Evolutionary conservation across 1,140 invertebrate species (phyloP), one percentile per base, ranked within the genome.

Genomic region (Charaxes varanes): DNA sequence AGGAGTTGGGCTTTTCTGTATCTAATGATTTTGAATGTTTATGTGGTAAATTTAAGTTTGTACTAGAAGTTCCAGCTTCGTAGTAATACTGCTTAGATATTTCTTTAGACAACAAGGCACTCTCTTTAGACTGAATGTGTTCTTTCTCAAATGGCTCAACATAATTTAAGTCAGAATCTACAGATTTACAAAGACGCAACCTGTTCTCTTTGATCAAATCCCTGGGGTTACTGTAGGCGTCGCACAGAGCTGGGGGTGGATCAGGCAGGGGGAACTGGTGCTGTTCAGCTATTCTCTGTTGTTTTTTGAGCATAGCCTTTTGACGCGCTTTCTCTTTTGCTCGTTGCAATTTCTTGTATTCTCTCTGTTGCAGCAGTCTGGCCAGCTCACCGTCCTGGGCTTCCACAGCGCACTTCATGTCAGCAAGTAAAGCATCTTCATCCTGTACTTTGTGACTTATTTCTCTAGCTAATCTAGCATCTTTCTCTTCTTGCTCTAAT

Each of bases 311-410:
- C 2, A 79, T 33, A 11, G 76, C 79, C 31, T 79, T 83, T 42
- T 80, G 79, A 41, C 66, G 63, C 0, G 79, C 79, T 45, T 79
- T 83, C 35, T 83, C 79, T 45, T 83, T 83, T 13, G 79, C 79
- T 37, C 67, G 53, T 31, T 83, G 79, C 6, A 83, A 52, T 37
- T 83, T 83, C 26, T 80, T 83, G 31, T 83, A 83, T 42, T 83
- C 92, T 64, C 92, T 90, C 65, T 97, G 95, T 70, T 98, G 95
- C 22, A 98, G 85, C 67, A 97, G 89, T 62, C 91, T 89, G 0
- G 96, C 96, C 2, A 97, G 83, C 76, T 97, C 94, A 28, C 93
- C 90, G 73, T 98, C 96, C 70, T 97, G 95, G 2, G 92, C 92
- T 82, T 98, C 95, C 32, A 97, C 95, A 4, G 94, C 94, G 43